Conservation (phyloP, 2,888 invertebrate genomes). For the Dolichomitus sp. region DNA sequence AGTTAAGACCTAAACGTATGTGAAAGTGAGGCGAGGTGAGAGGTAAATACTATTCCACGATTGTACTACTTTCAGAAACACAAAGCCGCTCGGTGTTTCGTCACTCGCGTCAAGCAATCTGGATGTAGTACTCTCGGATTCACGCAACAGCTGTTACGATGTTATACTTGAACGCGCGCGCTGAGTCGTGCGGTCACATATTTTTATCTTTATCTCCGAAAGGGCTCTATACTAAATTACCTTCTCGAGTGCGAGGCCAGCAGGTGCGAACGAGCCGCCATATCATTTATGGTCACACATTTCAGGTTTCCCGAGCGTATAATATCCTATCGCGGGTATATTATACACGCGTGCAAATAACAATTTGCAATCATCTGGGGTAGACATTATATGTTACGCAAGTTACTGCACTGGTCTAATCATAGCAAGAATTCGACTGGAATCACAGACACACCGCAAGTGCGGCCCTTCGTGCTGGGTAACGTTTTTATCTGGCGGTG, state of each 20-base stretch:
- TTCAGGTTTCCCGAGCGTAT: conserved; percentile 51
- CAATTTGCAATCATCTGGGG: conserved; percentile 57
- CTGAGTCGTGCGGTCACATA: conserved; percentile 66
- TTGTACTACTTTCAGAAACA: conserved; percentile 55
- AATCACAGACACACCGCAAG: conserved; percentile 10
- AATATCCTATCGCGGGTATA: conserved; percentile 38
- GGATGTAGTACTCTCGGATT: conserved; percentile 46
- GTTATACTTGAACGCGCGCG: conserved; percentile 59
- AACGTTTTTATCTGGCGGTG: conserved; percentile 40
- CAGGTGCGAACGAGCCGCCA: conserved; percentile 66
- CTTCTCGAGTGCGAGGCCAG: conserved; percentile 52
- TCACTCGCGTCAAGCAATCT: conserved; percentile 50
- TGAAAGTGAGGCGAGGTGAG: conserved; percentile 22
- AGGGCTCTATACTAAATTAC: conserved; percentile 59
- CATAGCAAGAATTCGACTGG: conserved; percentile 51
- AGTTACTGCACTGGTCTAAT: conserved; percentile 34
- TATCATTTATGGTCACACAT: conserved; percentile 67
- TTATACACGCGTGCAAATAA: conserved; percentile 50
- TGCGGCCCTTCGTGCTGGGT: conserved; percentile 23
- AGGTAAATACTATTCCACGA: conserved; percentile 48
- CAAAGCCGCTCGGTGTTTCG: conserved; percentile 42
- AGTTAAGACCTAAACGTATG: not conserved
- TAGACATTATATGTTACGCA: conserved; percentile 55
- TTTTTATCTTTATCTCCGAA: conserved; percentile 62
- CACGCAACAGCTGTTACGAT: conserved; percentile 62